These are phyloP conservation scores for Glossophaga mutica DNA, from an alignment of 2,797 vertebrate species.

Conservation along the genomic window DNA sequence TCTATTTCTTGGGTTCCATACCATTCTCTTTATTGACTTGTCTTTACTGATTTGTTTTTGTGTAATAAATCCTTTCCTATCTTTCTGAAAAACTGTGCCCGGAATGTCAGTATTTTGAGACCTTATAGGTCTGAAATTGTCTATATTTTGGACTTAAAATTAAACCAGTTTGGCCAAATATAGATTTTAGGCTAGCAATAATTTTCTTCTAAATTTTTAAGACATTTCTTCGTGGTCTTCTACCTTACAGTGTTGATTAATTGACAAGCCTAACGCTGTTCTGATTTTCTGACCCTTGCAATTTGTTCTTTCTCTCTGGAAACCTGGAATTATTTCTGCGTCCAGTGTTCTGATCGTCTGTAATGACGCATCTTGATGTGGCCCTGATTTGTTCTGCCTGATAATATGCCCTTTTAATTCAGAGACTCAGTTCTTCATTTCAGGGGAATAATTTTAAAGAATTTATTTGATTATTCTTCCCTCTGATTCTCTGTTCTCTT, in stretches of 20 bases:
- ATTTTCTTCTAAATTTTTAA: background rate
- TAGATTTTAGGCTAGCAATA: background rate
- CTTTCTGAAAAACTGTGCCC: constrained; percentile 2
- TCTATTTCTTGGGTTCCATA: background rate
- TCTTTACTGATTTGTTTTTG: background rate
- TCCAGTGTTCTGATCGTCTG: background rate
- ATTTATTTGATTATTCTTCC: background rate
- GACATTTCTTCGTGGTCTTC: background rate
- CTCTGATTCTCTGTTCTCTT: background rate
- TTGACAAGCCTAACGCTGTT: background rate
- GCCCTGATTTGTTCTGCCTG: background rate
- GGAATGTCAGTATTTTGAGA: background rate
- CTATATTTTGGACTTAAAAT: background rate
- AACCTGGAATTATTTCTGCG: background rate
- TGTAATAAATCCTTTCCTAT: background rate
- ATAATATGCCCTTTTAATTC: background rate
- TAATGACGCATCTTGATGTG: background rate
- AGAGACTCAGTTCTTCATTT: background rate
- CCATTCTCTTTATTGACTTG: background rate
- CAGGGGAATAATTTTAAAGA: background rate
- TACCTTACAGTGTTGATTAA: background rate
- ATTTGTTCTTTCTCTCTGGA: background rate
- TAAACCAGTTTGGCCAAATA: background rate
- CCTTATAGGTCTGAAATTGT: background rate
- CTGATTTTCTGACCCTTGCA: background rate